Evolutionary conservation across 1,140 invertebrate genomes (phyloP).

Genomic region (Drosophila athabasca): DNA sequence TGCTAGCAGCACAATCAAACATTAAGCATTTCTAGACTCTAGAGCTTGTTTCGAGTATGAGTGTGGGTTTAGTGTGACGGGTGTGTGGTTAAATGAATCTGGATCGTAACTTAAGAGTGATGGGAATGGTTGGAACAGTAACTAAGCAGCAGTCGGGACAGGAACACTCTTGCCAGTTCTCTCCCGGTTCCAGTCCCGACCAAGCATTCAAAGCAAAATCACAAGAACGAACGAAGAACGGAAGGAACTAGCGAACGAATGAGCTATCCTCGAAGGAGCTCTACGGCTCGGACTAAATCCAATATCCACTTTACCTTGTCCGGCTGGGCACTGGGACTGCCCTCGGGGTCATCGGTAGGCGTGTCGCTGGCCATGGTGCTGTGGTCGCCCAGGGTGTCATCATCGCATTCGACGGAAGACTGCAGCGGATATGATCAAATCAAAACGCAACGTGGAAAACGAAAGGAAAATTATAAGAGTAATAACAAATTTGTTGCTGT

Average conservation of each 20-base stretch:
- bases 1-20: conserved; percentile 29
- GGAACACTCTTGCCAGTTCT: not conserved
- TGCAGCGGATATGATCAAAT: conserved; percentile 34
- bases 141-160: conserved; percentile 13
- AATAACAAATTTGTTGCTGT: conserved; percentile 24
- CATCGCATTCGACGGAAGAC: conserved; percentile 67
- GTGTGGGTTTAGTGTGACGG: conserved; percentile 10
- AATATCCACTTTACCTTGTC: conserved; percentile 60
- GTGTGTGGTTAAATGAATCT: not conserved
- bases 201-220: conserved; percentile 20
- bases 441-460: conserved; percentile 37
- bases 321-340: conserved; percentile 22
- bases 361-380: conserved; percentile 68
- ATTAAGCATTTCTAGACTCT: conserved; percentile 34
- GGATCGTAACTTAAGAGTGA: conserved; percentile 9
- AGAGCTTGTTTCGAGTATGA: not conserved
- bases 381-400: conserved; percentile 61
- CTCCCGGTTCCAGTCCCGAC: not conserved
- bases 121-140: conserved; percentile 12
- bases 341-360: conserved; percentile 62
- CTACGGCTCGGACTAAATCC: conserved; percentile 21
- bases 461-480: conserved; percentile 35
- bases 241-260: conserved; percentile 1
- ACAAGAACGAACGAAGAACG: conserved; percentile 22
- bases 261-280: conserved; percentile 18